phyloP scores from a whole-genome alignment of 2,888 invertebrate genomes.

The Nemotelus nigrinus region DNA sequence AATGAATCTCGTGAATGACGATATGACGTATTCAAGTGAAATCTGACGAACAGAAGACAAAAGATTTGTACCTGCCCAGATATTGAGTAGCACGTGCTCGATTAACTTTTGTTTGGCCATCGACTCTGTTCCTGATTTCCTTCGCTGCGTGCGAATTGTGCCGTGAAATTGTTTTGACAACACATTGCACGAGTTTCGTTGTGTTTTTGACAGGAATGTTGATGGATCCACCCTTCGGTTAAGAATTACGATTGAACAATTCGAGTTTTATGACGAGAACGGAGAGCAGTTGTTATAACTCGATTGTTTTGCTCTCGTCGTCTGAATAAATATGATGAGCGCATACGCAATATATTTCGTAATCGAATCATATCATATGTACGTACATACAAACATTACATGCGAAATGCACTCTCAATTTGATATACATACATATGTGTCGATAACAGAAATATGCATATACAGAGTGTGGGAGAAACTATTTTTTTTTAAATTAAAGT shows the following conservation, averaged over 20 bases:
- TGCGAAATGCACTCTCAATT: too few relatives aligned
- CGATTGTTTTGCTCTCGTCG: neutral
- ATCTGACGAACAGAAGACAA: neutral
- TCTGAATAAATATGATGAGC: too few relatives aligned
- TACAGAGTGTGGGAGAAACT: too few relatives aligned
- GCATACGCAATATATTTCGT: too few relatives aligned
- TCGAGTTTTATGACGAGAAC: conserved; percentile 20
- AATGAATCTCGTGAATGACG: too few relatives aligned
- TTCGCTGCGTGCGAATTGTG: conserved; percentile 37
- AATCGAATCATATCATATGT: too few relatives aligned
- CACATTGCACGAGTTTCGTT: neutral
- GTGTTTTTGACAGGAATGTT: conserved; percentile 42
- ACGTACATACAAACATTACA: too few relatives aligned
- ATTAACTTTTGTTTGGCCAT: conserved; percentile 30
- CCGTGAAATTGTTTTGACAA: conserved; percentile 43
- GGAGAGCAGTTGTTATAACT: conserved; percentile 4
- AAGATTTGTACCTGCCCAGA: conserved; percentile 28
- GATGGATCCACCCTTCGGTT: conserved; percentile 44
- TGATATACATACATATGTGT: too few relatives aligned
- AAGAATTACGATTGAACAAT: conserved; percentile 36
- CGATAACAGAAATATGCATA: too few relatives aligned
- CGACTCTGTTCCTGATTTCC: conserved; percentile 10
- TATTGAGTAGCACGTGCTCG: conserved; percentile 17
- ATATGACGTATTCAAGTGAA: too few relatives aligned
- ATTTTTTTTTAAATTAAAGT: too few relatives aligned